These are phyloP conservation scores for Porphyrio hochstetteri DNA, from an alignment of 2,113 vertebrate genomes.

Conservation along the genomic window DNA sequence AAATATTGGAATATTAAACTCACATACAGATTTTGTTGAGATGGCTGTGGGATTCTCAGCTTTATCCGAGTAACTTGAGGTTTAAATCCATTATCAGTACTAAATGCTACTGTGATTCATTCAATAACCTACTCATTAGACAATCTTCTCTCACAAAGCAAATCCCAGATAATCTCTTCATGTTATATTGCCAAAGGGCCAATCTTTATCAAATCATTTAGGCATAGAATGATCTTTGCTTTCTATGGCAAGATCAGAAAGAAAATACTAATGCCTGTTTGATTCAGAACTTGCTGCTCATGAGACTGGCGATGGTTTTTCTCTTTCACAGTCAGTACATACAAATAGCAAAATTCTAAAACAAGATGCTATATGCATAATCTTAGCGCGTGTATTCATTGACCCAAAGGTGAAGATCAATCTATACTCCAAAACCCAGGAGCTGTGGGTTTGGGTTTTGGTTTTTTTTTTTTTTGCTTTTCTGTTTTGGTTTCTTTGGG, in stretches of 20 bases:
- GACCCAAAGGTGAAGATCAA: neutral
- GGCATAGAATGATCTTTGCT: neutral
- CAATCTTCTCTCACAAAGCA: conserved; percentile 35
- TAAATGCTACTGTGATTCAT: conserved; percentile 33
- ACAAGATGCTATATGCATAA: neutral
- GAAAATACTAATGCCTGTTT: neutral
- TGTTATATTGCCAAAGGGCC: conserved; percentile 4
- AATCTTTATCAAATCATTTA: conserved; percentile 37
- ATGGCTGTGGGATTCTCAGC: neutral
- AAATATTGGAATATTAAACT: neutral
- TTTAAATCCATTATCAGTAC: conserved; percentile 34
- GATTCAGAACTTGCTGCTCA: neutral
- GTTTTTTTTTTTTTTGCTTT: no score
- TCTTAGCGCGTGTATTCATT: neutral
- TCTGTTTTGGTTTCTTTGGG: no score
- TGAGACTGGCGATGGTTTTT: neutral
- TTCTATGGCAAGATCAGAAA: neutral
- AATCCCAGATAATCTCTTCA: conserved; percentile 49
- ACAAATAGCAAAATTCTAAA: neutral
- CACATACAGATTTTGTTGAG: neutral
- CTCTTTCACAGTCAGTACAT: neutral
- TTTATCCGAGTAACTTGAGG: neutral
- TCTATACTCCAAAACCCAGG: neutral
- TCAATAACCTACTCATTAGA: conserved; percentile 44
- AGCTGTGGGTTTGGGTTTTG: neutral